Evolutionary conservation across 2,888 invertebrate genomes (phyloP).

Genomic region (Diarsia dahlii): DNA sequence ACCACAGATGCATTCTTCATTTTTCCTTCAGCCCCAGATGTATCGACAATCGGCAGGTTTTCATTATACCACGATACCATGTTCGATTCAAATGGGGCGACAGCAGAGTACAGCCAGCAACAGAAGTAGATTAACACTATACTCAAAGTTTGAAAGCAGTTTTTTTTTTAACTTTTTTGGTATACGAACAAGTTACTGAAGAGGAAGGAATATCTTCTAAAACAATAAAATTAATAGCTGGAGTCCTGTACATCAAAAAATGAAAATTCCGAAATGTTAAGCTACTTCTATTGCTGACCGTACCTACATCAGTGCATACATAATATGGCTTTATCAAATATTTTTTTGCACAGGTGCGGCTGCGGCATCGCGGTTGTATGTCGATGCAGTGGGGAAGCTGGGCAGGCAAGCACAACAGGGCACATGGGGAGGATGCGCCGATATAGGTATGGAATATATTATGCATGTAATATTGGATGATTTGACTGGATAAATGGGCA

Average conservation of each 20-base stretch:
- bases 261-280: too few species aligned
- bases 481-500: conserved; percentile 5
- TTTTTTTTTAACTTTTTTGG: too few species aligned
- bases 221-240: too few species aligned
- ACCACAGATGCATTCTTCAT: conserved; percentile 32
- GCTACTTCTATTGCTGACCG: too few species aligned
- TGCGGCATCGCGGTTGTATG: conserved; percentile 96
- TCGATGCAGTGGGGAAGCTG: conserved; percentile 96
- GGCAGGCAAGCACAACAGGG: conserved; percentile 97
- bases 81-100: conserved; percentile 47
- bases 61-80: conserved; percentile 45
- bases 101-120: neutral
- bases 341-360: conserved; percentile 93
- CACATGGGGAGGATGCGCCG: conserved; percentile 96
- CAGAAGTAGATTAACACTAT: too few species aligned
- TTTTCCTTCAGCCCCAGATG: conserved; percentile 19
- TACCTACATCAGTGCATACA: conserved; percentile 21
- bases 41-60: conserved; percentile 55
- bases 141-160: too few species aligned
- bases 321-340: conserved; percentile 30
- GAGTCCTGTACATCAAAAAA: too few species aligned
- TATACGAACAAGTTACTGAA: too few species aligned
- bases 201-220: too few species aligned
- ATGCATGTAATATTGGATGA: conserved; percentile 69
- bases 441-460: conserved; percentile 93